Evolutionary conservation across 2,113 vertebrate species (phyloP).

Genomic region (Phylloscopus trochilus): DNA sequence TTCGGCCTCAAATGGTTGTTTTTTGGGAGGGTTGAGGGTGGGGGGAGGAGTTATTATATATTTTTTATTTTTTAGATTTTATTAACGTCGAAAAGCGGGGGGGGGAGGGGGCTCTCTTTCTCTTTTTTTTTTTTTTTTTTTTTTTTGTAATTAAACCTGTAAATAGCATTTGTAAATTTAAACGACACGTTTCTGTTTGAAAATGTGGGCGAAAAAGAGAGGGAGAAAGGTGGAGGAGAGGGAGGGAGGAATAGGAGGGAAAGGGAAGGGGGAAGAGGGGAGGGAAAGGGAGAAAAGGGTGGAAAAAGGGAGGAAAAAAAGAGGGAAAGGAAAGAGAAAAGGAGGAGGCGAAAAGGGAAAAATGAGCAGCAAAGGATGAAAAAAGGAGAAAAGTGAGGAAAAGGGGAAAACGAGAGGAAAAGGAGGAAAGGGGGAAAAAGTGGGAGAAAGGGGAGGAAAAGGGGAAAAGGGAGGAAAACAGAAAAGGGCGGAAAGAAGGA

Average conservation of each 20-base stretch:
- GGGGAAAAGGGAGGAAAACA: no score
- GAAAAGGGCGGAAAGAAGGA: no score
- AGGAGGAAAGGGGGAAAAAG: no score
- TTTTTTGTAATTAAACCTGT: constrained; percentile 85
- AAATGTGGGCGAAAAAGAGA: neutral
- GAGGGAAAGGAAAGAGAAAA: no score
- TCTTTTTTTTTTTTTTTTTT: constrained; percentile 46
- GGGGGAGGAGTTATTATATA: constrained; percentile 56
- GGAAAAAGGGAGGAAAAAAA: neutral
- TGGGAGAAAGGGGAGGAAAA: no score
- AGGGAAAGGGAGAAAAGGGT: neutral
- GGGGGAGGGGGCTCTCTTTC: constrained; percentile 57
- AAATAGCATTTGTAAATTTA: constrained; percentile 91
- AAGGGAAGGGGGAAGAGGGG: neutral
- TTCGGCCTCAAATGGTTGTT: neutral
- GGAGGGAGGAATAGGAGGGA: no score
- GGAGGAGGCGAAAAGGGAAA: no score
- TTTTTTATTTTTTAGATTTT: constrained; percentile 72
- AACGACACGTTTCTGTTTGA: constrained; percentile 91
- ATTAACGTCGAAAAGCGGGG: constrained; percentile 68
- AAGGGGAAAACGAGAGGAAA: no score
- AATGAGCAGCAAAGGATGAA: no score
- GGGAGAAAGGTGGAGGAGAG: neutral
- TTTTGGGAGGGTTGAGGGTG: neutral
- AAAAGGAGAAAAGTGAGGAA: no score